Evolutionary conservation across 1,140 invertebrate genomes (phyloP).

Genomic region (Laupala kohalensis): DNA sequence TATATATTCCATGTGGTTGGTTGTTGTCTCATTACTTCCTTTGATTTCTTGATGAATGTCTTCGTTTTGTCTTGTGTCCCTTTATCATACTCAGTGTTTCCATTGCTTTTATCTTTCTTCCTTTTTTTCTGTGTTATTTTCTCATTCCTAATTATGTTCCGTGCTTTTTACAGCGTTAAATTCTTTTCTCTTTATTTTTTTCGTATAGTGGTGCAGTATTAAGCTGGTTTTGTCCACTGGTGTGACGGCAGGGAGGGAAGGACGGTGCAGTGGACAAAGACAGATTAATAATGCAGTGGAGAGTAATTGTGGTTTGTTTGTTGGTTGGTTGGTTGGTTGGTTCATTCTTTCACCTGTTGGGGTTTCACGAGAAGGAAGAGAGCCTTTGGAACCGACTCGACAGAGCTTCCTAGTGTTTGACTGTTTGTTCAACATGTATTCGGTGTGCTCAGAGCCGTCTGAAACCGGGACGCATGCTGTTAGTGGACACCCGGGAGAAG

Average conservation of each 20-base stretch:
- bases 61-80: not conserved
- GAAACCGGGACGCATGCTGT: slow-evolving; percentile 93
- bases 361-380: not conserved
- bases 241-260: not conserved
- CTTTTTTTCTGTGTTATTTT: not conserved
- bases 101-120: not conserved
- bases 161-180: too few species aligned
- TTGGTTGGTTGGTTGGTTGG: too few species aligned
- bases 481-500: slow-evolving; percentile 88
- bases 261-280: not conserved
- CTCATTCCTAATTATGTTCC: too few species aligned
- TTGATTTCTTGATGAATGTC: too few species aligned
- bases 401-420: not conserved
- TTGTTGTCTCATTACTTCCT: too few species aligned
- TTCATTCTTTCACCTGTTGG: not conserved
- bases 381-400: not conserved
- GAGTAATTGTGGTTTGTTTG: too few species aligned
- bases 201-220: not conserved
- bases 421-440: not conserved
- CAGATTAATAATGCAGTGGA: not conserved
- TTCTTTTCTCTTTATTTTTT: too few species aligned
- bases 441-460: slow-evolving; percentile 66
- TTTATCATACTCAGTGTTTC: not conserved
- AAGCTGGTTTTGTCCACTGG: not conserved
- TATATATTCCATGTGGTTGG: not conserved